These are phyloP conservation scores for Mesopsocus fuscifrons DNA, from an alignment of 2,888 invertebrate species.

Conservation along the genomic window DNA sequence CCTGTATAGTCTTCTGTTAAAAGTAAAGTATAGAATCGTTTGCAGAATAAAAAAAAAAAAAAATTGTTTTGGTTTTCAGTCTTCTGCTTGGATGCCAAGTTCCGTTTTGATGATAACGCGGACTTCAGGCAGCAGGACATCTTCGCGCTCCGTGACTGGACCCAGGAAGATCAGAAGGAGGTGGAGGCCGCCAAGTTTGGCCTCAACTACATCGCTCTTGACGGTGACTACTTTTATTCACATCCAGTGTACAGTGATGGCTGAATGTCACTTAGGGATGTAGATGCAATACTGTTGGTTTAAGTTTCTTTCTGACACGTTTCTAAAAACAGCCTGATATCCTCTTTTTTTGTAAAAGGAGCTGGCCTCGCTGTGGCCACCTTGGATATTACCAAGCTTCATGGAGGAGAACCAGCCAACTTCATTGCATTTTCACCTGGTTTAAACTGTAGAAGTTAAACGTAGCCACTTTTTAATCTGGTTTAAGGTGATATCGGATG, in stretches of 20 bases:
- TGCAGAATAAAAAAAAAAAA: too few species aligned
- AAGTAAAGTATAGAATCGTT: too few species aligned
- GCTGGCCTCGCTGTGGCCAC: slow-evolving; percentile 96
- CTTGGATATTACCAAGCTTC: slow-evolving; percentile 93
- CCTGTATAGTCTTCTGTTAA: too few species aligned
- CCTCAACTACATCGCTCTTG: slow-evolving; percentile 86
- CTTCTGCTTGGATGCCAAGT: slow-evolving; percentile 86
- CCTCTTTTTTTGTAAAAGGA: slow-evolving; percentile 89
- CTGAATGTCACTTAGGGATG: neutral
- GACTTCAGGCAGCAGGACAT: slow-evolving; percentile 79
- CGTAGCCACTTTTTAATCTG: too few species aligned
- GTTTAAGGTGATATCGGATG: slow-evolving; percentile 70
- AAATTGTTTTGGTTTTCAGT: too few species aligned
- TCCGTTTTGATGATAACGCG: slow-evolving; percentile 90
- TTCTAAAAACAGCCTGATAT: too few species aligned
- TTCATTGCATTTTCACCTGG: too few species aligned
- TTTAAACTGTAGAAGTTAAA: too few species aligned
- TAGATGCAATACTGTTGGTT: too few species aligned
- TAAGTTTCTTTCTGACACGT: too few species aligned
- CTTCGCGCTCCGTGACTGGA: slow-evolving; percentile 64
- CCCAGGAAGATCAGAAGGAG: slow-evolving; percentile 85
- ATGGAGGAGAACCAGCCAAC: slow-evolving; percentile 90
- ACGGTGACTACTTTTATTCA: slow-evolving; percentile 36
- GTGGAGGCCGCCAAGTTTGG: slow-evolving; percentile 75
- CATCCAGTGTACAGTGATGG: neutral